Evolutionary conservation across 2,113 vertebrate species (phyloP), one percentile per base, ranked within the genome.

Genomic region (Sinosuthora webbiana): DNA sequence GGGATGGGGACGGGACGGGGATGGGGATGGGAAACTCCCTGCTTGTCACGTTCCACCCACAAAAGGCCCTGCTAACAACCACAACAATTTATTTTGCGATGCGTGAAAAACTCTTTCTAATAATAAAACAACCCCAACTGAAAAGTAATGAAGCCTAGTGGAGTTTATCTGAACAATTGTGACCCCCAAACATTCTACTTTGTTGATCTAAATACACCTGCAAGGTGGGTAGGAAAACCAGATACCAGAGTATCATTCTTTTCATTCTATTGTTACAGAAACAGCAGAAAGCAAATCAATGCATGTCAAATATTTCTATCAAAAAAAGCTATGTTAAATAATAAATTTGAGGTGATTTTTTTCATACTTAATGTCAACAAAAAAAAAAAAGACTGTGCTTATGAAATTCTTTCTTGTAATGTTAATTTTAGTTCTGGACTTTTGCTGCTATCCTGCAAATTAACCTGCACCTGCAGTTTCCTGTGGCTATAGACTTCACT

Each of bases 401-500:
- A 41, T 7, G 39, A 8, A 50, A 39, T 67, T 59, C 64, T 70
- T 83, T 88, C 35, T 56, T 49, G 15, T 79, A 79, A 65, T 31
- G 60, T 55, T 77, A 88, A 56, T 77, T 74, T 74, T 23, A 41
- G n/a, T 45, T 39, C 44, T 41, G 50, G 67, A 74, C 69, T 90
- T 77, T 15, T 63, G 33, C 27, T 87, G 59, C 20, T 52, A 28
- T 52, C 68, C 65, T 75, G 49, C 53, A 89, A 71, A 89, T 68
- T 47, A 93, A 78, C 53, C 41, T n/a, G 52, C 85, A 83, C 68
- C 60, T 91, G 68, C 76, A 67, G 22, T 56, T 94, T 85, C 56
- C 83, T 75, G n/a, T 75, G 71, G 52, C 92, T 88, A 15, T 2
- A 86, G 71, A 77, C 31, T 74, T 76, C 80, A 67, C 21, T 50